phyloP scores from a whole-genome alignment of 1,140 invertebrate genomes.

The Drosophila kepulauana region DNA sequence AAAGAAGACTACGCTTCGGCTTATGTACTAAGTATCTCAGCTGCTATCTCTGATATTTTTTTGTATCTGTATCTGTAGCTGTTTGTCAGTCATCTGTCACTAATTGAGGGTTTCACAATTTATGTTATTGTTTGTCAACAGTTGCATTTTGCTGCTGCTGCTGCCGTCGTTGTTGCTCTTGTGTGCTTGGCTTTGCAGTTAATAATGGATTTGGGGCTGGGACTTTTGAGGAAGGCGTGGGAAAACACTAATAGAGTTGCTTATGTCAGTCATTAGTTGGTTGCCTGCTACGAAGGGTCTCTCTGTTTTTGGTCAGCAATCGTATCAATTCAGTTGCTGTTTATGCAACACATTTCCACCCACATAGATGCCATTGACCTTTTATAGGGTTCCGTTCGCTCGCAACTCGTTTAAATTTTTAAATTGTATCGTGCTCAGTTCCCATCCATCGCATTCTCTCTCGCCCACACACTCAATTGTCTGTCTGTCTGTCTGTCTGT shows the following conservation, averaged over 20 bases:
- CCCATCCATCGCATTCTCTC: neutral
- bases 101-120: conserved; percentile 37
- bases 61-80: conserved; percentile 21
- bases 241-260: conserved; percentile 20
- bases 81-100: conserved; percentile 33
- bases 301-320: conserved; percentile 9
- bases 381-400: neutral
- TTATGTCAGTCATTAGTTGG: conserved; percentile 16
- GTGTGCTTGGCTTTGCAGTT: neutral
- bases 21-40: conserved; percentile 30
- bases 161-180: too few relatives aligned
- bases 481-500: conserved; percentile 1
- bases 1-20: conserved; percentile 11
- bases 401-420: conserved; percentile 18
- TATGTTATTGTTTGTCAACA: conserved; percentile 30
- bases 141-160: conserved; percentile 17
- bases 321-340: conserved; percentile 10
- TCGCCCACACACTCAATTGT: conserved; percentile 18
- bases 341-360: conserved; percentile 6
- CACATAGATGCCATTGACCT: conserved; percentile 24
- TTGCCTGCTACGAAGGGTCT: neutral
- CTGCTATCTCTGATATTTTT: conserved; percentile 13
- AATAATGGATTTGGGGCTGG: conserved; percentile 13
- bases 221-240: conserved; percentile 7
- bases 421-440: conserved; percentile 7